A percentile compares a stretch with the other conserved stretches of the same genome.
Evolutionary conservation across 2,888 invertebrate genomes (phyloP).

Genomic region (Anthophora plumipes): DNA sequence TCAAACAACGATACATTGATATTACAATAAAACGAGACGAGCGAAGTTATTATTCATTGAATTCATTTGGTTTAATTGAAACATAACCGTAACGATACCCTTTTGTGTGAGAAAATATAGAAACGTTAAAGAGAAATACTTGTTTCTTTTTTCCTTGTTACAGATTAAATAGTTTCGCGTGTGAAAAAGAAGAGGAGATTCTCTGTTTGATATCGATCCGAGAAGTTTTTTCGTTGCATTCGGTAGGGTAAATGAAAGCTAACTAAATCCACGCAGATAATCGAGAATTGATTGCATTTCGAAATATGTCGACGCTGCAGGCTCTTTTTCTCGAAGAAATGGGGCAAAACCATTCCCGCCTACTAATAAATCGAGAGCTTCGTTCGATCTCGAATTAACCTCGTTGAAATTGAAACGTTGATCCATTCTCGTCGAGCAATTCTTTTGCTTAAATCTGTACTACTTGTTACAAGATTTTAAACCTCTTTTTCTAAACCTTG

Average conservation of each 20-base stretch:
- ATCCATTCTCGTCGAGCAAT: slow-evolving; percentile 1
- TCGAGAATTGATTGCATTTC: slow-evolving; percentile 13
- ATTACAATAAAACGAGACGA: too few relatives aligned
- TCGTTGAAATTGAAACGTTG: slow-evolving; percentile 29
- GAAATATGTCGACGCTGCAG: slow-evolving; percentile 22
- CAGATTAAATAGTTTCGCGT: too few relatives aligned
- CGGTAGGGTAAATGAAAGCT: neutral
- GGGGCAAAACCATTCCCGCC: neutral
- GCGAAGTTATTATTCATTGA: too few relatives aligned
- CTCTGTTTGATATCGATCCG: neutral
- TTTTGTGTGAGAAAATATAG: too few relatives aligned
- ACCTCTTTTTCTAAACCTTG: too few relatives aligned
- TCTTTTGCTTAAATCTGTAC: neutral
- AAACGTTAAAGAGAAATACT: too few relatives aligned
- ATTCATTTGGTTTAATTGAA: too few relatives aligned
- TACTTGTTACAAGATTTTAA: too few relatives aligned
- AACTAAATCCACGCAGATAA: neutral
- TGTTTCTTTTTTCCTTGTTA: too few relatives aligned
- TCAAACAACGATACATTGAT: too few relatives aligned
- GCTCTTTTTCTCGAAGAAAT: slow-evolving; percentile 14
- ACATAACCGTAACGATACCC: too few relatives aligned
- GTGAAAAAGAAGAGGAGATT: too few relatives aligned
- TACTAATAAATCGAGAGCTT: slow-evolving; percentile 26
- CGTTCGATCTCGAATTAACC: slow-evolving; percentile 25
- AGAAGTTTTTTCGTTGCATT: neutral